These are phyloP conservation scores for Podiceps cristatus DNA, from an alignment of 2,113 vertebrate species.

Conservation along the genomic window DNA sequence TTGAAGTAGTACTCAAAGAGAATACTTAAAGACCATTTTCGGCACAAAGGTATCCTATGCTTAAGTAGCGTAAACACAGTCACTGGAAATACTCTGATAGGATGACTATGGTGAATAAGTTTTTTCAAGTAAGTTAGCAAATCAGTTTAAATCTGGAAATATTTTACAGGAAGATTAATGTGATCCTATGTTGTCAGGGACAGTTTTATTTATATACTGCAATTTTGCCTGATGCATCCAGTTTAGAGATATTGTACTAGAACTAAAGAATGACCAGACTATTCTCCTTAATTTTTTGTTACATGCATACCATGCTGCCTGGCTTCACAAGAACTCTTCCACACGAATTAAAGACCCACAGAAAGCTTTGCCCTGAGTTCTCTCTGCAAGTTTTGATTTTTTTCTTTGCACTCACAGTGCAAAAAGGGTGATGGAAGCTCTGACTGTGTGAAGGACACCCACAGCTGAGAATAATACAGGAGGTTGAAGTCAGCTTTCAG, in stretches of 20 bases:
- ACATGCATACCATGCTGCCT: not conserved
- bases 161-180: not conserved
- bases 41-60: rapidly evolving
- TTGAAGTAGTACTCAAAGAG: not conserved
- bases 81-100: not conserved
- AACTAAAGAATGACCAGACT: not conserved
- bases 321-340: not conserved
- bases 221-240: not conserved
- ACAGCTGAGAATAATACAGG: not conserved
- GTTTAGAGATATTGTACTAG: not conserved
- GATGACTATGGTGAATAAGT: not conserved
- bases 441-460: not conserved
- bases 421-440: not conserved
- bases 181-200: not conserved
- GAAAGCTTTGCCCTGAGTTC: not conserved
- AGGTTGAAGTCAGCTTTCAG: not conserved
- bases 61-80: not conserved
- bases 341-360: not conserved
- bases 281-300: not conserved
- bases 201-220: not conserved
- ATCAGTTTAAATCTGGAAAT: not conserved
- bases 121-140: not conserved
- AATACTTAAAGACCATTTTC: not conserved
- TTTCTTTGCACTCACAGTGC: not conserved
- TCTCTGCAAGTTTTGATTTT: not conserved